Base-by-base conservation (phyloP, 2,797 vertebrate species). In the Manis pentadactyla region DNA sequence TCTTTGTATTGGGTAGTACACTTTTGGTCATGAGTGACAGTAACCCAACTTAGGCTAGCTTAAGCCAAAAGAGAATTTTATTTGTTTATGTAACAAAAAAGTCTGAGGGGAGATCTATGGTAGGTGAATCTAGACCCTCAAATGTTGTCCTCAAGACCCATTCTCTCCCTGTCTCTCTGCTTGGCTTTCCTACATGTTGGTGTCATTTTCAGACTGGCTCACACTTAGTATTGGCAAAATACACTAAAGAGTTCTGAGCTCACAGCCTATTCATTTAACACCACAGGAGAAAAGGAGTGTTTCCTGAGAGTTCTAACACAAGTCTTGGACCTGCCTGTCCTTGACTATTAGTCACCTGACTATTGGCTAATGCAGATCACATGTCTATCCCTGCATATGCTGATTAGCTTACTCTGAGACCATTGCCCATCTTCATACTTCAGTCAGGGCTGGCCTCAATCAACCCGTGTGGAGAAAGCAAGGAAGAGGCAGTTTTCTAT, bases 21-120 rank as follows among this genome's bases (percentile, higher is more conserved):
- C 7, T 73, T 90, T 75, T 3, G 57, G 39, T 29, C 37, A 46
- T 7, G 66, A 87, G n/a, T 87, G 34, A 82, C 31, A 94, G 18
- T 68, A 84, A 83, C 17, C 17, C 15, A 79, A 89, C 49, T 89
- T 51, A 84, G 63, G 34, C 23, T 64, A 87, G 19, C 34, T 75
- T 81, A 86, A 53, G 13, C 42, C 73, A 39, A 81, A 94, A 81
- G 57, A 68, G 49, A 92, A 63, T 89, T 95, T 83, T 82, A 63
- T 63, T 95, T 75, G 53, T 31, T 89, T 83, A 49, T 69, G 5
- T 75, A 79, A 90, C 34, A 25, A 64, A 90, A 68, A 27, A 25
- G 0, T 59, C 53, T 19, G n/a, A 79, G 21, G 18, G 13, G 37
- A 83, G 46, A 31, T 81, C 23, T 91, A 49, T 4, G 8, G 27